These are phyloP conservation scores for Dolichopus griseipennis DNA, from an alignment of 2,888 invertebrate genomes.

Conservation along the genomic window DNA sequence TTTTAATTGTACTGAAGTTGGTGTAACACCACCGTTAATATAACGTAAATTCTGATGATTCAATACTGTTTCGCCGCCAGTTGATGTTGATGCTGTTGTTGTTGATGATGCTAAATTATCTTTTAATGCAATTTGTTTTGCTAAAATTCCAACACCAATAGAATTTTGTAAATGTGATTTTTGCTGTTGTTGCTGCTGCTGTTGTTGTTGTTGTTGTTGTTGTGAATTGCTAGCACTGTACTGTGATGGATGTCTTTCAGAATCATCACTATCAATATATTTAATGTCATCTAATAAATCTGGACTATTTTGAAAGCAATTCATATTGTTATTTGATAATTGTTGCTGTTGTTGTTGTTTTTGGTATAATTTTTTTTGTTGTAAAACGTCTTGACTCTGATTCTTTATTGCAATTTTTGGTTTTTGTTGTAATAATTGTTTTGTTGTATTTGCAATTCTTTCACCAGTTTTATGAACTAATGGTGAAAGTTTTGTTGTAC, in stretches of 20 bases:
- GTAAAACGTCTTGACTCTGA: slow-evolving; percentile 23
- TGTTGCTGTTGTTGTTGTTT: not conserved
- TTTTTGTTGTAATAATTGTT: slow-evolving; percentile 10
- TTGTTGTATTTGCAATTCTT: slow-evolving; percentile 12
- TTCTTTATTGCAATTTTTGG: slow-evolving; percentile 26
- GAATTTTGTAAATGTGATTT: slow-evolving; percentile 24
- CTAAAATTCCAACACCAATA: slow-evolving; percentile 26
- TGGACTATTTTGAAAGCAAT: slow-evolving; percentile 20
- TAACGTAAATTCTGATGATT: not conserved
- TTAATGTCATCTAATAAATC: slow-evolving; percentile 26
- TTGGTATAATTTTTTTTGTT: not conserved
- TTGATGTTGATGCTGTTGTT: slow-evolving; percentile 19
- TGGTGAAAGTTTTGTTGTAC: slow-evolving; percentile 20
- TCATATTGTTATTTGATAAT: slow-evolving; percentile 18
- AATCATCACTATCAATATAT: slow-evolving; percentile 28
- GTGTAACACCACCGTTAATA: not conserved
- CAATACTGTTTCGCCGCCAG: not conserved
- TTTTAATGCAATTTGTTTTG: slow-evolving; percentile 21
- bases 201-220: slow-evolving; percentile 21
- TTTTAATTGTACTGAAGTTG: slow-evolving; percentile 11
- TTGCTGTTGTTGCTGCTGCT: slow-evolving; percentile 22
- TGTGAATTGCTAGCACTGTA: slow-evolving; percentile 17
- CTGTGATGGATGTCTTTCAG: slow-evolving; percentile 15
- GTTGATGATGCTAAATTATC: slow-evolving; percentile 16
- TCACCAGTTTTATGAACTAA: slow-evolving; percentile 22